phyloP scores from a whole-genome alignment of 1,140 invertebrate species.

The Drosophila nebulosa region DNA sequence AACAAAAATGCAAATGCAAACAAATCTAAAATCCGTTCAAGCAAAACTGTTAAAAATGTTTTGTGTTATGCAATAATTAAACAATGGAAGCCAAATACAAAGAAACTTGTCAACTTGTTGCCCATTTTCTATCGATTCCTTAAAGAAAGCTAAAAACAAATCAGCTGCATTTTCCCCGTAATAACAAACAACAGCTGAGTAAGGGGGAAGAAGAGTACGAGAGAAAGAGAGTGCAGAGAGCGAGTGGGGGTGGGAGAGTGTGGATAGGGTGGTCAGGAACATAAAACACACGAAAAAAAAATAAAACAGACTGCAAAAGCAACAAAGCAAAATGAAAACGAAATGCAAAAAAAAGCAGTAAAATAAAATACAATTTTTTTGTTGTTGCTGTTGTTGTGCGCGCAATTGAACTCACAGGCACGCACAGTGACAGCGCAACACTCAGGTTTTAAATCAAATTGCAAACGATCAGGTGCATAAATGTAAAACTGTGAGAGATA shows the following conservation, averaged over 20 bases:
- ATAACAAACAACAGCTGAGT: slow-evolving; percentile 36
- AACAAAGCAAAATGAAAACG: slow-evolving; percentile 29
- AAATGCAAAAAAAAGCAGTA: slow-evolving; percentile 52
- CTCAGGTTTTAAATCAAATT: background rate
- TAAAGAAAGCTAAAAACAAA: background rate
- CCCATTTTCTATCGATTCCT: slow-evolving; percentile 5
- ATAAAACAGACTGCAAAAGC: slow-evolving; percentile 29
- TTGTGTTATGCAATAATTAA: slow-evolving; percentile 59
- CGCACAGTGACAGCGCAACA: slow-evolving; percentile 8
- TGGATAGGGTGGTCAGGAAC: slow-evolving; percentile 29
- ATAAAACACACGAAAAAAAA: slow-evolving; percentile 17
- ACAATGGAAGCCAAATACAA: slow-evolving; percentile 12
- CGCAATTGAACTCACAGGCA: slow-evolving; percentile 64
- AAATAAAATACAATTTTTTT: slow-evolving; percentile 52
- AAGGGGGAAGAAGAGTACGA: slow-evolving; percentile 15
- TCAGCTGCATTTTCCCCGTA: slow-evolving; percentile 24
- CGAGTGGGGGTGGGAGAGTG: slow-evolving; percentile 18
- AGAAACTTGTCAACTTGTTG: slow-evolving; percentile 12
- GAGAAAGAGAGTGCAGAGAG: slow-evolving; percentile 14
- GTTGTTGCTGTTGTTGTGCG: slow-evolving; percentile 54
- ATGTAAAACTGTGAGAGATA: no score
- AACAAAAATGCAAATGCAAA: slow-evolving; percentile 70
- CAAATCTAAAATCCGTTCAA: slow-evolving; percentile 51
- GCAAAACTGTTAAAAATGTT: slow-evolving; percentile 63
- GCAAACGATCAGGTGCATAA: background rate